phyloP scores from a whole-genome alignment of 2,888 invertebrate genomes.

The Heliothis peltigera region DNA sequence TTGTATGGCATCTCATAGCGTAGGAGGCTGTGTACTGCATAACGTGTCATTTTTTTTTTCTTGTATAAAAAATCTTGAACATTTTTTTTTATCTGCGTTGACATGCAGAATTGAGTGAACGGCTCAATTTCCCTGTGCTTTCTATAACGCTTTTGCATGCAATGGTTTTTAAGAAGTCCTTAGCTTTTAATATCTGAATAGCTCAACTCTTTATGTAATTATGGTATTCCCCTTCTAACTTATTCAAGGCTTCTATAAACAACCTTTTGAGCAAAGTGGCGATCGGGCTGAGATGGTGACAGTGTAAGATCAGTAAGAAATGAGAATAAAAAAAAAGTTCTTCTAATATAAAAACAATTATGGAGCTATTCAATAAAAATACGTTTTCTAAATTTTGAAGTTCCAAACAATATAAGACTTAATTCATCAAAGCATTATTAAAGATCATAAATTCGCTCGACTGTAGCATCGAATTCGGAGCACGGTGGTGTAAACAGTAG shows the following conservation, averaged over 20 bases:
- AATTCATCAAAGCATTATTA: not conserved
- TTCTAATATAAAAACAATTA: too few species aligned
- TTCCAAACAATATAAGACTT: not conserved
- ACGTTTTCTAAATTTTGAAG: not conserved
- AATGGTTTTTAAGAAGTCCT: not conserved
- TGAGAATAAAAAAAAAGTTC: too few species aligned
- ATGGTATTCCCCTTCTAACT: not conserved
- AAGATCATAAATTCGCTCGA: slow-evolving; percentile 14
- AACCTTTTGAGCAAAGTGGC: too few species aligned
- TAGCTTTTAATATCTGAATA: not conserved
- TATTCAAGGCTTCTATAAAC: not conserved
- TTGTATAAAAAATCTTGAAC: too few species aligned
- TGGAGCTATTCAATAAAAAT: too few species aligned
- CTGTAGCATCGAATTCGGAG: slow-evolving; percentile 16
- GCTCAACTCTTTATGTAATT: not conserved
- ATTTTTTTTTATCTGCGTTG: too few species aligned
- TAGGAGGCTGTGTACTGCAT: too few species aligned
- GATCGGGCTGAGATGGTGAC: too few species aligned
- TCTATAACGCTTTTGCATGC: not conserved
- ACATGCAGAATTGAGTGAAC: too few species aligned
- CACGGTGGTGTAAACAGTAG: slow-evolving; percentile 30
- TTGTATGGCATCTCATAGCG: too few species aligned
- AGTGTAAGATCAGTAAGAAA: too few species aligned
- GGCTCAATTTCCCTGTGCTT: not conserved
- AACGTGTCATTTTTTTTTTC: too few species aligned